Evolutionary conservation across 2,888 invertebrate genomes (phyloP), one percentile per base, ranked within the genome.

Genomic region (Scaeva pyrastri): DNA sequence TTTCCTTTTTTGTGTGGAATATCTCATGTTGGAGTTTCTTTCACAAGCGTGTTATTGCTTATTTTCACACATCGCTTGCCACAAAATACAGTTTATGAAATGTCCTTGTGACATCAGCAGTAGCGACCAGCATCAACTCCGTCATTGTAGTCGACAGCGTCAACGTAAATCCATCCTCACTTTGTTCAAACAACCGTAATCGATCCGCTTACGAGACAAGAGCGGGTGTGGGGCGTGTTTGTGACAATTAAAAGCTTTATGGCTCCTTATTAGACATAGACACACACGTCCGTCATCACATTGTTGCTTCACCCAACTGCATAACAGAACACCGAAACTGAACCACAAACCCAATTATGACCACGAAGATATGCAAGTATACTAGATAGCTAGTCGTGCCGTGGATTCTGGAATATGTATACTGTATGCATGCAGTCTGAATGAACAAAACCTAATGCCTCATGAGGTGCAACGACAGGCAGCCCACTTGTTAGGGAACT

Each of bases 341-440:
- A 45, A 48, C 48, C 66, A 48, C 45, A 66, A 71, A 76, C 76
- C 81, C 76, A 81, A 81, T 81, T 86, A 81, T 77, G 60, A 62
- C 73, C 81, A 73, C 85, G 72, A 56, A 80, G 66, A 74, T 81
- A 86, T 81, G 85, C 76, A 77, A 86, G n/a, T n/a, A 86, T 86
- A 74, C 77, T 39, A 68, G 43, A 77, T 74, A 60, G 48, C 56
- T 62, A 39, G 21, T 48, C 12, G 31, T 55, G 45, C 19, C 8
- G 56, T 75, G 79, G 81, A 16, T n/a, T 31, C 3, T 26, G n/a
- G 14, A n/a, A 14, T 55, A 11, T 14, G 19, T 16, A 0, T 19
- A 56, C 36, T 31, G 23, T 31, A 36, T 16, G 11, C 0, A 12
- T 50, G 12, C 14, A 52, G 23, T 52, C 23, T 19, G 12, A 36